Evolutionary conservation across 2,113 vertebrate species (phyloP).

Genomic region (Fulmarus glacialis): DNA sequence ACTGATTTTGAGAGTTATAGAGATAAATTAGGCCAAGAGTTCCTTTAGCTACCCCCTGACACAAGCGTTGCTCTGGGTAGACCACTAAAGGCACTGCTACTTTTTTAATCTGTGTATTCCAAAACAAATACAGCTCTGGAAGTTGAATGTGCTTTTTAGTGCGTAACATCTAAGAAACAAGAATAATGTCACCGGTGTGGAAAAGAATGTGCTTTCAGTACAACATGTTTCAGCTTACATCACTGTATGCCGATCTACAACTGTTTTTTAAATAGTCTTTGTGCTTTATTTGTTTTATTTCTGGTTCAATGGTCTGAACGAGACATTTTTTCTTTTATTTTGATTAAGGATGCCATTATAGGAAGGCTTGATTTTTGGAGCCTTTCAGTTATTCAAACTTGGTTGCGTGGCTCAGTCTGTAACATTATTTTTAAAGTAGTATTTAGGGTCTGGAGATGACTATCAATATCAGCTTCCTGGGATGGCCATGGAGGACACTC

Average conservation of each 20-base stretch:
- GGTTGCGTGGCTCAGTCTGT: neutral
- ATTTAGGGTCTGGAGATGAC: neutral
- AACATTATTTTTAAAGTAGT: neutral
- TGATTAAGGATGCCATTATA: neutral
- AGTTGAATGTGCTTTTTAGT: neutral
- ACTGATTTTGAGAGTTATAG: neutral
- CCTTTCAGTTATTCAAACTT: neutral
- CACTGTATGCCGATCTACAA: neutral
- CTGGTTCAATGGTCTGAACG: neutral
- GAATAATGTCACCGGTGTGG: neutral
- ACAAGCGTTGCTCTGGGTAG: neutral
- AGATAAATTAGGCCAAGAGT: neutral
- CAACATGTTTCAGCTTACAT: neutral
- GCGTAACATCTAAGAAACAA: neutral
- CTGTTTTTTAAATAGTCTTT: neutral
- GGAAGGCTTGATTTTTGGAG: neutral
- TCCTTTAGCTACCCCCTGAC: neutral
- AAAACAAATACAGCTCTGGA: neutral
- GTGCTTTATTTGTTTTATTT: neutral
- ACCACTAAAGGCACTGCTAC: neutral
- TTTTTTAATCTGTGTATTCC: neutral
- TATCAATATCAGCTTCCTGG: neutral
- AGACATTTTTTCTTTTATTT: neutral
- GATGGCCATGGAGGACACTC: neutral
- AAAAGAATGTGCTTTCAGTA: constrained; percentile 14